These are phyloP conservation scores for Acronicta aceris DNA, from an alignment of 2,888 invertebrate species.

Conservation along the genomic window DNA sequence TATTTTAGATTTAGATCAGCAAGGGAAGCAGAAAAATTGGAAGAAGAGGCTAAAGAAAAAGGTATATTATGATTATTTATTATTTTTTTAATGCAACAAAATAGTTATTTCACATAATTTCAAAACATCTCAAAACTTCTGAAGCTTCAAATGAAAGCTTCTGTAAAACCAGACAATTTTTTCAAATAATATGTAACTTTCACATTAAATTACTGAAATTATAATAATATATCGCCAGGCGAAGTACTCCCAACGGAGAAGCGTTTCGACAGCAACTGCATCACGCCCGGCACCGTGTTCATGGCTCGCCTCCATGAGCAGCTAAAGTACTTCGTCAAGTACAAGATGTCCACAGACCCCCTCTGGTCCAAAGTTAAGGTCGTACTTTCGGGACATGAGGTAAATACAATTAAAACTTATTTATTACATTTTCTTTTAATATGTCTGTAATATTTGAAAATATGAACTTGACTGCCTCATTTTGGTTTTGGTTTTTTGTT, in stretches of 20 bases:
- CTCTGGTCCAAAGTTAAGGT: slow-evolving; percentile 96
- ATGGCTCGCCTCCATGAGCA: slow-evolving; percentile 97
- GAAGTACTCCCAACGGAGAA: slow-evolving; percentile 93
- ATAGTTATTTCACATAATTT: too few relatives aligned
- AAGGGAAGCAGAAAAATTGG: slow-evolving; percentile 94
- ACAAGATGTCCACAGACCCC: slow-evolving; percentile 95
- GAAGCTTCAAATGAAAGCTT: too few relatives aligned
- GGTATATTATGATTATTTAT: slow-evolving; percentile 75
- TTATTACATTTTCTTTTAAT: not conserved
- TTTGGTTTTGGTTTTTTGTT: too few relatives aligned
- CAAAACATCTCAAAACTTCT: too few relatives aligned
- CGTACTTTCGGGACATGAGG: slow-evolving; percentile 97
- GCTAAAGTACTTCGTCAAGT: slow-evolving; percentile 95
- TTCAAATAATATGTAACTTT: too few relatives aligned
- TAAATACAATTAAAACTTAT: slow-evolving; percentile 78
- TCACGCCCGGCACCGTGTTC: slow-evolving; percentile 98
- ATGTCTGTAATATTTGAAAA: not conserved
- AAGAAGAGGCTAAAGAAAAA: slow-evolving; percentile 92
- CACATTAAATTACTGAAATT: too few relatives aligned
- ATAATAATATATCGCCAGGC: slow-evolving; percentile 74
- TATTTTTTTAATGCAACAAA: not conserved
- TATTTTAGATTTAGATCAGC: slow-evolving; percentile 94
- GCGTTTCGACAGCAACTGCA: slow-evolving; percentile 99
- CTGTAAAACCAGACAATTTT: too few relatives aligned
- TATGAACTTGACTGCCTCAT: too few relatives aligned